phyloP scores from a whole-genome alignment of 23 tunicate species.

The Phallusia fumigata region DNA sequence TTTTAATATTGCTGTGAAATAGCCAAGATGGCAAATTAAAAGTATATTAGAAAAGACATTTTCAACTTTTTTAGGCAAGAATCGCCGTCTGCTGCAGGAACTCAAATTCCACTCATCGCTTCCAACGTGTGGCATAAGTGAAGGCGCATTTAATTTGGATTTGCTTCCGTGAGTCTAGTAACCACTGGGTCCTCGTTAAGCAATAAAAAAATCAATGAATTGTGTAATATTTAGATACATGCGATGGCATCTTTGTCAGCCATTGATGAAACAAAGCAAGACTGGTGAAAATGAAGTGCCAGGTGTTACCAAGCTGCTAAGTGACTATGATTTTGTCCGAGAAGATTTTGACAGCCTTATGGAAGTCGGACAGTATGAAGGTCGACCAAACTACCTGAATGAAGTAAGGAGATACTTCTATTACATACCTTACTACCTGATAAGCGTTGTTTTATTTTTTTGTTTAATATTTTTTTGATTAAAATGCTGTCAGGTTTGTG shows the following conservation, averaged over 20 bases:
- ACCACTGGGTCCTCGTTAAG: not conserved
- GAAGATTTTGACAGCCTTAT: constrained; percentile 88
- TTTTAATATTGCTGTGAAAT: too few relatives aligned
- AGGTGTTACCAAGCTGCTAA: constrained; percentile 38
- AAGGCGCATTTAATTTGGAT: constrained; percentile 66
- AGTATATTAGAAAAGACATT: too few relatives aligned
- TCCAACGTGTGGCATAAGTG: constrained; percentile 68
- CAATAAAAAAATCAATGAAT: not conserved
- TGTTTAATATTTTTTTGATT: too few relatives aligned
- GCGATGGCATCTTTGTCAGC: constrained; percentile 66
- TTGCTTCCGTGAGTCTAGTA: constrained; percentile 52
- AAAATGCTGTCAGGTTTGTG: too few relatives aligned
- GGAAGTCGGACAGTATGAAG: constrained; percentile 67
- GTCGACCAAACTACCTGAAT: constrained; percentile 57
- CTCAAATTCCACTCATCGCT: constrained; percentile 83
- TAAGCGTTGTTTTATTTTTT: not conserved
- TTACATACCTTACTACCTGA: not conserved
- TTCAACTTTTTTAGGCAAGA: constrained; percentile 46
- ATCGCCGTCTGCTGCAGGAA: constrained; percentile 63
- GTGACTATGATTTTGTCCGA: constrained; percentile 62
- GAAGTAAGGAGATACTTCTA: constrained; percentile 15
- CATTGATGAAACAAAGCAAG: constrained; percentile 51
- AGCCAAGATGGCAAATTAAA: too few relatives aligned
- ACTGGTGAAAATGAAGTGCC: constrained; percentile 53
- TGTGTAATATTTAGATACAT: constrained; percentile 44